Percentiles rank a stretch among this genome's conserved stretches.
These are phyloP conservation scores for Denticeps clupeoides DNA, from an alignment of 2,797 vertebrate genomes.

Conservation along the genomic window DNA sequence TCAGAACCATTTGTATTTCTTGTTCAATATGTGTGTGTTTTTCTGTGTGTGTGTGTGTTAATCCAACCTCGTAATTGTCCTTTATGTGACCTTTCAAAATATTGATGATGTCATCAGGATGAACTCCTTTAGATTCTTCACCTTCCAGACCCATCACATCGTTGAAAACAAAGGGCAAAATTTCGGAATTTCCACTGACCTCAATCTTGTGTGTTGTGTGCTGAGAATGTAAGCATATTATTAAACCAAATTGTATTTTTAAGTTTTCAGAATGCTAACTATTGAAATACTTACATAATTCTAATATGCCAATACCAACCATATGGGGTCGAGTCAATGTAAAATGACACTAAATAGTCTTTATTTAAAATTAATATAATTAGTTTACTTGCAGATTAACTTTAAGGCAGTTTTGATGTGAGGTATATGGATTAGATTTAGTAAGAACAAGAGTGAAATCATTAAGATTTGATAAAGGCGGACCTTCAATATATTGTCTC, in stretches of 20 bases:
- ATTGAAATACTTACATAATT: too few relatives aligned
- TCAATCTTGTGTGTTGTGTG: neutral
- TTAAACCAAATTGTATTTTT: neutral
- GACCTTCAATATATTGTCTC: too few relatives aligned
- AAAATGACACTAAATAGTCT: too few relatives aligned
- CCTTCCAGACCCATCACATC: slow-evolving; percentile 1
- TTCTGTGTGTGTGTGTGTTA: neutral
- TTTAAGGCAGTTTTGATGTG: too few relatives aligned
- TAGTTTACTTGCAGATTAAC: too few relatives aligned
- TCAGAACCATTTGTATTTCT: too few relatives aligned
- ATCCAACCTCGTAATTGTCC: neutral
- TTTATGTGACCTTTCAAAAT: neutral
- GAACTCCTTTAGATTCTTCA: neutral
- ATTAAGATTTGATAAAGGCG: too few relatives aligned
- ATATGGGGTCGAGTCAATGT: too few relatives aligned
- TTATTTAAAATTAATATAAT: too few relatives aligned
- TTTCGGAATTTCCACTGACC: neutral
- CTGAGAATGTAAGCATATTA: neutral
- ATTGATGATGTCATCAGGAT: neutral
- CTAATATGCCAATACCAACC: too few relatives aligned
- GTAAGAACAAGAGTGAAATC: too few relatives aligned
- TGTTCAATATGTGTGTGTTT: neutral
- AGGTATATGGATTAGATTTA: too few relatives aligned
- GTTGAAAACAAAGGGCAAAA: neutral
- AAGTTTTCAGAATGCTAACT: neutral